Evolutionary conservation across 1,140 invertebrate species (phyloP), one percentile per base, ranked within the genome.

Genomic region (Cydia strobilella): DNA sequence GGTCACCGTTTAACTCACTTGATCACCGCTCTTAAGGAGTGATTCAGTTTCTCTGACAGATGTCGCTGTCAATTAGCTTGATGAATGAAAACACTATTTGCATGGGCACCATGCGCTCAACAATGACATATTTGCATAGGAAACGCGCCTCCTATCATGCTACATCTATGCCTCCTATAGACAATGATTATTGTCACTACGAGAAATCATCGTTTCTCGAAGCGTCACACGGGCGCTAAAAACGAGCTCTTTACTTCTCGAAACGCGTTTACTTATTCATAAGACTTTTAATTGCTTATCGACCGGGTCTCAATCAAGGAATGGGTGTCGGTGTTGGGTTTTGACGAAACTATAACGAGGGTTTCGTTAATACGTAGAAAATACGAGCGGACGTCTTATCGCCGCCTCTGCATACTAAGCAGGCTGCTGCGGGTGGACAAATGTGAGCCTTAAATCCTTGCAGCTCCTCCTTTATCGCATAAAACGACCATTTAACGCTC

Each of bases 121-220:
- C 88, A 90, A 90, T 86, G 84, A 81, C 72, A 78, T 82, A 88
- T 89, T 90, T 88, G 86, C 88, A 88, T 88, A 87, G 82, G 82
- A 82, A 82, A 86, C 84, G 83, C 73, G 74, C 82, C 81, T 82
- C 79, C 42, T 77, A 76, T 76, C n/a, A n/a, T n/a, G n/a, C n/a
- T n/a, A n/a, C n/a, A n/a, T n/a, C n/a, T n/a, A n/a, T n/a, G 74
- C 82, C 81, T 82, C 79, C 42, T 77, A 76, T 76, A 80, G 88
- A 90, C 88, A 86, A 89, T 89, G 82, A 89, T 84, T 82, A 87
- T 87, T 89, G 83, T 76, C 69, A 86, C 89, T 90, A 85, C 86
- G 85, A 92, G 89, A 92, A 92, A 92, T 89, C 87, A 82, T 79
- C 82, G 77, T 88, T 90, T 90, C 88, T 83, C 88, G 89, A 83